Evolutionary conservation across 2,888 invertebrate species (phyloP).

Genomic region (Podabrus alpinus): DNA sequence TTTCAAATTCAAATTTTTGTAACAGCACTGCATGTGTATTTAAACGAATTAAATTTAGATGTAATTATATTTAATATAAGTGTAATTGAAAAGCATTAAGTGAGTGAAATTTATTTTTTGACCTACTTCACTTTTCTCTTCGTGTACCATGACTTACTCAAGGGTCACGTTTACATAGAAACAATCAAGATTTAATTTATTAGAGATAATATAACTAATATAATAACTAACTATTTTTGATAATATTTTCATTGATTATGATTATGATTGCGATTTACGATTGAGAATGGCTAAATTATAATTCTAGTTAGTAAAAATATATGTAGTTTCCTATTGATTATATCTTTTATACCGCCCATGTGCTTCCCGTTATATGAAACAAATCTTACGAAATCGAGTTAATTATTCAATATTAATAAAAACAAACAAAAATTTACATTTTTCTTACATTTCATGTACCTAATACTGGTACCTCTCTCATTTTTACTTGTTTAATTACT

Average conservation of each 20-base stretch:
- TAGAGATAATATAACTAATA: too few species aligned
- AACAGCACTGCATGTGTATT: not conserved
- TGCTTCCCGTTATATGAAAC: not conserved
- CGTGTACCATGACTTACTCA: conserved; percentile 1
- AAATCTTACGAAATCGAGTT: not conserved
- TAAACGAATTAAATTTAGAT: not conserved
- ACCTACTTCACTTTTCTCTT: conserved; percentile 3
- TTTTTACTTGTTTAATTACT: not conserved
- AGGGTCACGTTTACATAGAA: not conserved
- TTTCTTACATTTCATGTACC: not conserved
- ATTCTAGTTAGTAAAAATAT: not conserved
- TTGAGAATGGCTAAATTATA: not conserved
- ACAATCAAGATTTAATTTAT: not conserved
- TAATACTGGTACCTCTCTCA: too few species aligned
- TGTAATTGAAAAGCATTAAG: not conserved
- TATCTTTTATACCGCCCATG: not conserved
- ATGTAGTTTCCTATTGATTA: not conserved
- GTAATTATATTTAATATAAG: not conserved
- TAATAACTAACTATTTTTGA: not conserved
- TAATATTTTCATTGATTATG: not conserved
- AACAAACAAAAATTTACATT: not conserved
- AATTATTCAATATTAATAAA: not conserved
- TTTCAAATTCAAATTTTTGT: not conserved
- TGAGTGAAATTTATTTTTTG: not conserved
- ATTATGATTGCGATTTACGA: not conserved